Percentiles rank a stretch among this genome's conserved stretches.
Conservation (phyloP, 2,113 vertebrate species). For the Platysteira castanea region DNA sequence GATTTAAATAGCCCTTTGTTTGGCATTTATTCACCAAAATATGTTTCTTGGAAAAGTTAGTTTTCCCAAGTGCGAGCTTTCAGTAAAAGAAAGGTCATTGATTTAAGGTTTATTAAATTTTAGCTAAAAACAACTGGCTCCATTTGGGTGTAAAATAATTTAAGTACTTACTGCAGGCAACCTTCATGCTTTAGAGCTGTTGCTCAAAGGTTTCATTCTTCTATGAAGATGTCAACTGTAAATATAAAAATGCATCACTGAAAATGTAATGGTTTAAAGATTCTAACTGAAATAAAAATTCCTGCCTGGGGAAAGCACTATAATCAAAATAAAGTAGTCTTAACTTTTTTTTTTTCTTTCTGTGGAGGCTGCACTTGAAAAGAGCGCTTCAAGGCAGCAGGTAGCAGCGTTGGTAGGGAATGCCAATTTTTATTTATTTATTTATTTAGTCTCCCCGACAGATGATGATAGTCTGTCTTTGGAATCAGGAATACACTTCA, state of each 20-base stretch:
- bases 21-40: slow-evolving; percentile 69
- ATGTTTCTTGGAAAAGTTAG: slow-evolving; percentile 71
- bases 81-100: slow-evolving; percentile 73
- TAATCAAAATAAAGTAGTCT: slow-evolving; percentile 69
- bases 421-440: background rate
- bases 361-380: slow-evolving; percentile 7
- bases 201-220: slow-evolving; percentile 72
- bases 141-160: slow-evolving; percentile 78
- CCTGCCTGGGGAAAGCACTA: slow-evolving; percentile 72
- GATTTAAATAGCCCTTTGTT: slow-evolving; percentile 74
- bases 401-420: background rate
- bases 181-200: slow-evolving; percentile 72
- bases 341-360: slow-evolving; percentile 12
- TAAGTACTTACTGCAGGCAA: slow-evolving; percentile 72
- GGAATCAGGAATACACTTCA: background rate
- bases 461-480: background rate
- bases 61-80: slow-evolving; percentile 65
- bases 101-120: slow-evolving; percentile 80
- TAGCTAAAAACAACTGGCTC: slow-evolving; percentile 76
- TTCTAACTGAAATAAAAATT: slow-evolving; percentile 77
- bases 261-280: slow-evolving; percentile 74
- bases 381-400: slow-evolving; percentile 23
- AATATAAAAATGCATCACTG: slow-evolving; percentile 81
- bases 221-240: slow-evolving; percentile 79
- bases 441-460: background rate